Evolutionary conservation across 1,140 invertebrate species (phyloP).

Genomic region (Matsumurasca onukii): DNA sequence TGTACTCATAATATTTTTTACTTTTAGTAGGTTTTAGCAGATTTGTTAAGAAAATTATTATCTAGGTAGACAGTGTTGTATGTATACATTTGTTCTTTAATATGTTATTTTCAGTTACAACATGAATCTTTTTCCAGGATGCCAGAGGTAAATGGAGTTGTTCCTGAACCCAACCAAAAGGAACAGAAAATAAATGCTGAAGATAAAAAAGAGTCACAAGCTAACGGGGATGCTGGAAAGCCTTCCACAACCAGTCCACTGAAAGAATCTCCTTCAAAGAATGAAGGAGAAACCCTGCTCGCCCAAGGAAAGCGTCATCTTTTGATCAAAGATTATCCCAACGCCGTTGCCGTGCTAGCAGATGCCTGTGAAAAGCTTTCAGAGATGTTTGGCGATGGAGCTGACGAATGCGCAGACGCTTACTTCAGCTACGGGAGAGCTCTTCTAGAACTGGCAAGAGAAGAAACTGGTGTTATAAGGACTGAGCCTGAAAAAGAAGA

Average conservation of each 20-base stretch:
- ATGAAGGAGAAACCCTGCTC: background rate
- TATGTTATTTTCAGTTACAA: too few relatives aligned
- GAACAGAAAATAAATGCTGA: background rate
- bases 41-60: too few relatives aligned
- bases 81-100: too few relatives aligned
- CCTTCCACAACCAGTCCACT: constrained; percentile 8
- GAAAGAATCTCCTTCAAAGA: constrained; percentile 8
- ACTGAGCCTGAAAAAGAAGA: constrained; percentile 53
- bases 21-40: too few relatives aligned
- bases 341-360: constrained; percentile 73
- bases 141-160: background rate
- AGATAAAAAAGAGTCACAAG: background rate
- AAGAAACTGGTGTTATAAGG: constrained; percentile 78
- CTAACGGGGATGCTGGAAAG: background rate
- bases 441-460: constrained; percentile 74
- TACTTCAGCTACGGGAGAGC: constrained; percentile 80
- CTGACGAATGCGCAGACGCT: constrained; percentile 77
- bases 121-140: constrained; percentile 8
- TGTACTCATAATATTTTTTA: too few relatives aligned
- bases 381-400: constrained; percentile 70
- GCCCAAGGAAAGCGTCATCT: constrained; percentile 47
- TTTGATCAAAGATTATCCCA: constrained; percentile 73
- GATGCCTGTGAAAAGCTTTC: constrained; percentile 72
- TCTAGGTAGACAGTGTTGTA: too few relatives aligned
- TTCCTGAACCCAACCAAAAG: background rate